These are phyloP conservation scores for Napeogenes inachia DNA, from an alignment of 2,888 invertebrate species.

Conservation along the genomic window DNA sequence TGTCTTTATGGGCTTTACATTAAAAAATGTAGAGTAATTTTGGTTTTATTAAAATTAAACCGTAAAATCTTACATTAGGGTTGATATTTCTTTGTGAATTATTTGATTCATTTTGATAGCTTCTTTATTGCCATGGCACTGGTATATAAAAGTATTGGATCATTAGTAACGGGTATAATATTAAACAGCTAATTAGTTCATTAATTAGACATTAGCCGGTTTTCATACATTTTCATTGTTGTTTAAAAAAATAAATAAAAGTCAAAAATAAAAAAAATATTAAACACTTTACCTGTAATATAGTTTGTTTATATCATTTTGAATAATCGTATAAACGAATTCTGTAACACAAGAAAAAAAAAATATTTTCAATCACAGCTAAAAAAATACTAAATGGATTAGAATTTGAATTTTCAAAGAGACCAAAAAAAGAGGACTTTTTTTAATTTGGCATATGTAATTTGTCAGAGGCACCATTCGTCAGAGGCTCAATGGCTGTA, in stretches of 20 bases:
- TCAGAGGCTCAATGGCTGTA: no score
- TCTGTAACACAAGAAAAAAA: no score
- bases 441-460: no score
- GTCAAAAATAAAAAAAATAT: no score
- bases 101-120: constrained; percentile 5
- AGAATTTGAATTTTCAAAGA: no score
- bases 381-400: no score
- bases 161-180: constrained; percentile 20
- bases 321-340: no score
- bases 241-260: neutral
- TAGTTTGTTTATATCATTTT: no score
- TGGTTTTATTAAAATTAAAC: neutral
- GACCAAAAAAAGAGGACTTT: no score
- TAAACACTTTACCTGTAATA: no score
- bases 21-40: neutral
- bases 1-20: neutral
- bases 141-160: constrained; percentile 1
- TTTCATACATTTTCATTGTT: constrained; percentile 10
- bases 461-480: no score
- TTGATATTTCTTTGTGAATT: neutral
- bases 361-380: no score
- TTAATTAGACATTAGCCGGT: constrained; percentile 19
- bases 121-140: constrained; percentile 5
- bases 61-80: neutral
- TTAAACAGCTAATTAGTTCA: constrained; percentile 20